Evolutionary conservation across 2,888 invertebrate genomes (phyloP), one percentile per base, ranked within the genome.

Genomic region (Athripsodes cinereus): DNA sequence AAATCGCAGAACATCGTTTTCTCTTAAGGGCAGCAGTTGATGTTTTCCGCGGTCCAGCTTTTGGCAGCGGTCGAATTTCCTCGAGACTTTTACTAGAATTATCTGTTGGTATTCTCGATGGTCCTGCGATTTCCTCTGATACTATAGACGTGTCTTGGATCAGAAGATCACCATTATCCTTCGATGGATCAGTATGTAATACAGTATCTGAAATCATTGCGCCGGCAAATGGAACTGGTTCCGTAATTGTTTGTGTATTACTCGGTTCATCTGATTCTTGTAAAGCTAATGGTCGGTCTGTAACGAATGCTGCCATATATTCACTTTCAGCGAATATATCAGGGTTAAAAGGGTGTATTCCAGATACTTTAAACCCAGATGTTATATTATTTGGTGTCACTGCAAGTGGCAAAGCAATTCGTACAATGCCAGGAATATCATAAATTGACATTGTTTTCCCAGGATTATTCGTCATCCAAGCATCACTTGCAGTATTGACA

Each of bases 1-100:
- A 64, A 56, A 65, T 57, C 31, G 54, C 51, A 16, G 64, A 61
- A 51, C 58, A 61, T 26, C 55, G 40, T 55, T 58, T 62, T 21
- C 50, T 50, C 48, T 60, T 62, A 55, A 54, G 48, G 22, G 35
- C 52, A 34, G 47, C 54, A 49, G 34, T 58, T 22, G 44, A 46
- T 34, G 34, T 52, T 55, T 58, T 60, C 58, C 59, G 49, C 26
- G 50, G 53, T 13, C 46, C 53, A 22, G 57, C 60, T 57, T 62
- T 62, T 31, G 62, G 64, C 50, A 54, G 60, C 52, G 60, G 53
- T 19, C 58, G 18, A 21, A 64, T 53, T 53, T 60, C 46, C 35
- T 53, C 31, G 13, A 52, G 60, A 57, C 20, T 16, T 44, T 44
- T 44, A 44, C n/a, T 13, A 44, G 21, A 47, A 47, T 10, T 20